Evolutionary conservation across 2,797 vertebrate species (phyloP), one percentile per base, ranked within the genome.

Genomic region (Choloepus didactylus): DNA sequence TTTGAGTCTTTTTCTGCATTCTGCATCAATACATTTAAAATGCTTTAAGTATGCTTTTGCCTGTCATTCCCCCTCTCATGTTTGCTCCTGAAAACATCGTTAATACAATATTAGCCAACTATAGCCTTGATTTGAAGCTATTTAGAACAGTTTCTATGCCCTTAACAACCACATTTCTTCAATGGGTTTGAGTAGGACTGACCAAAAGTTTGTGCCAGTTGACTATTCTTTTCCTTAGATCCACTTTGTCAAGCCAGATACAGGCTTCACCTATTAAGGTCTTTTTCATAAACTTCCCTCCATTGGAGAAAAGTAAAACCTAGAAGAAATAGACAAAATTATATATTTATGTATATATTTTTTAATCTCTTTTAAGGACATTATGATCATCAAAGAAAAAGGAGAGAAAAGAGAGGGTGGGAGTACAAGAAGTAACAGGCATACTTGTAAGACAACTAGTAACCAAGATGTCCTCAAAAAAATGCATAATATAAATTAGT

Each of bases 251-350:
- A 97, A 99, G 98, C 99, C 99, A 99, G 98, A 99, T 99, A 98
- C 99, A 99, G 91, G 99, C 99, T 98, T 99, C 99, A 0, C 99
- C 99, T 94, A 99, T 99, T 97, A 99, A 97, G 31, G 99, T 99
- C 98, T 99, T 99, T 99, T 99, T 99, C 99, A 99, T 98, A 98
- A 99, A 99, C 98, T 99, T 99, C 44, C 99, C 99, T 97, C 99
- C 99, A 44, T 99, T 99, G 94, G 99, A 99, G 95, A 99, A 99
- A 97, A 99, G 98, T 96, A 99, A 99, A 97, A 99, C 99, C 99
- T 99, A 93, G 81, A 49, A 81, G 96, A 93, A 51, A 91, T 21
- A 82, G 73, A 82, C 88, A 94, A 86, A 80, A 81, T 19, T 69
- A 25, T 56, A 21, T 38, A 84, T n/a, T 44, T 31, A 44, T 70